These are phyloP conservation scores for Hydraecia micacea DNA, from an alignment of 2,888 invertebrate genomes.

Conservation along the genomic window DNA sequence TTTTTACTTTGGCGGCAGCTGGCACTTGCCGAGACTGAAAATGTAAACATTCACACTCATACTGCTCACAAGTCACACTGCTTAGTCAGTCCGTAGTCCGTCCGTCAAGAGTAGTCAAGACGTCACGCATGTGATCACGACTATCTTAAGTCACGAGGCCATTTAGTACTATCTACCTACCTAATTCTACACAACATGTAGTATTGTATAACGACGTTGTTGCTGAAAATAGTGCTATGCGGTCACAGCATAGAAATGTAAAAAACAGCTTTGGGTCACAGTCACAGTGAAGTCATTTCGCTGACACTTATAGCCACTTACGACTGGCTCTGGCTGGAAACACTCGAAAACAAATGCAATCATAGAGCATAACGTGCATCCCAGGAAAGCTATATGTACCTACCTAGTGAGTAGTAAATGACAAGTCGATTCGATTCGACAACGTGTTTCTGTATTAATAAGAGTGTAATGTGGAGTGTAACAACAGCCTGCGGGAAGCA, in stretches of 20 bases:
- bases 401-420: not conserved
- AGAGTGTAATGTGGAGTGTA: constrained; percentile 6
- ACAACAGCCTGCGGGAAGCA: constrained; percentile 31
- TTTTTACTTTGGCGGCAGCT: not conserved
- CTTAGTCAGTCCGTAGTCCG: not conserved
- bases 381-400: not conserved
- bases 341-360: not conserved
- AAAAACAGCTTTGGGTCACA: no score
- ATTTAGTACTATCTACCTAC: constrained; percentile 23
- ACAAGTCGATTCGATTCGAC: constrained; percentile 17
- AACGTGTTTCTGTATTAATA: constrained; percentile 21
- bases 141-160: constrained; percentile 53
- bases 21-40: not conserved
- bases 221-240: constrained; percentile 48
- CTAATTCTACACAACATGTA: constrained; percentile 43
- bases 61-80: not conserved
- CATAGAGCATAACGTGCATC: not conserved
- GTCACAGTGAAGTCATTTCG: not conserved
- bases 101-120: no score
- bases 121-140: constrained; percentile 65
- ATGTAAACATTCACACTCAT: constrained; percentile 6
- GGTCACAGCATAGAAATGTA: no score
- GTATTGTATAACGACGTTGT: constrained; percentile 26
- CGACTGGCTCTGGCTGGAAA: not conserved
- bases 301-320: not conserved